Evolutionary conservation across 2,113 vertebrate genomes (phyloP), one percentile per base, ranked within the genome.

Genomic region (Myodes glareolus): DNA sequence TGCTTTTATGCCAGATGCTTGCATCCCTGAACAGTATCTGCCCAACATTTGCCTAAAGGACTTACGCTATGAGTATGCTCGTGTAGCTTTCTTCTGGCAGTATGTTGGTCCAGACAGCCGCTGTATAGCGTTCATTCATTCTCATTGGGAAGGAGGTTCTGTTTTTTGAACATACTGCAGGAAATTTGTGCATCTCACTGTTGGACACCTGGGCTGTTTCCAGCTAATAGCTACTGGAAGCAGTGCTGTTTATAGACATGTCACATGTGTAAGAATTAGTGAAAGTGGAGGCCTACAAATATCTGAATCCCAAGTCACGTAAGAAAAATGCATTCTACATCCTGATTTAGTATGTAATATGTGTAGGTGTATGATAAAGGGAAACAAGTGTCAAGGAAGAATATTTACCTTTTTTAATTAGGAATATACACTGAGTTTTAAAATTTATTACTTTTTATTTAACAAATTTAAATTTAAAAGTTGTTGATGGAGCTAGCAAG

Each of bases 121-220:
- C n/a, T 31, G 23, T 67, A 1, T 70, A 78, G 39, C 47, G 63
- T 87, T 90, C 25, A 91, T 84, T 95, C 70, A 78, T 95, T 96
- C 73, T 90, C 77, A 73, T 73, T 91, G 72, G 68, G 73, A 65
- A 52, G 70, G 70, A 92, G 27, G 77, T 31, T 72, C 29, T 6
- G 19, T 31, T 82, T 5, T 94, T 17, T 76, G 21, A 55, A 7
- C 80, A 23, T 45, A 52, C 33, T 94, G 19, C 33, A 92, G 2
- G 84, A 68, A 61, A 82, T 92, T 78, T 50, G 63, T 68, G 31
- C 39, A 36, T 55, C 61, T 33, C 5, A 19, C 33, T 55, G 21
- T 92, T 73, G 85, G 77, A 93, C 67, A 86, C 61, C 82, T 93
- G 76, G 25, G 11, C 92, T 75, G 23, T 88, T 95, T 80, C 70